Evolutionary conservation across 2,888 invertebrate genomes (phyloP).

Genomic region (Mesorhabditis spiculigera): DNA sequence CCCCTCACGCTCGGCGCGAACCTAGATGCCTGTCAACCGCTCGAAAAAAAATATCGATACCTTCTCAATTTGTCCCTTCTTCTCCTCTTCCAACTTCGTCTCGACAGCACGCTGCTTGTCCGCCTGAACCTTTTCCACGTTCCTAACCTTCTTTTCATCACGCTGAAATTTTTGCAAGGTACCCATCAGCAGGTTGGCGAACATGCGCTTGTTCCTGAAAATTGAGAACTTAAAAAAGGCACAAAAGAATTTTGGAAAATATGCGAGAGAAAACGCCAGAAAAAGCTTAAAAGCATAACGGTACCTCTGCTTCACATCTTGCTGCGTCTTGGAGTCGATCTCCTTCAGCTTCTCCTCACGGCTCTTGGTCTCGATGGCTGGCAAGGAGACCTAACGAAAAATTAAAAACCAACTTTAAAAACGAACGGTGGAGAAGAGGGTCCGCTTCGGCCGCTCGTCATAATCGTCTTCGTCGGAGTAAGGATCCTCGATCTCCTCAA

Average conservation of each 20-base stretch:
- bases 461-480: neutral
- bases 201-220: conserved; percentile 83
- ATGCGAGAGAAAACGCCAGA: neutral
- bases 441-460: conserved; percentile 3
- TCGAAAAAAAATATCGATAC: conserved; percentile 59
- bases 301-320: conserved; percentile 45
- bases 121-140: conserved; percentile 61
- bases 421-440: neutral
- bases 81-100: conserved; percentile 86
- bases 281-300: neutral
- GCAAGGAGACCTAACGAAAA: conserved; percentile 43
- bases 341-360: conserved; percentile 77
- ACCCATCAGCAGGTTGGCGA: conserved; percentile 82
- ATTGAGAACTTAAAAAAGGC: neutral
- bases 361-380: conserved; percentile 71
- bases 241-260: neutral
- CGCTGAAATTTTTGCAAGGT: conserved; percentile 91
- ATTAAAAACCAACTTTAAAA: neutral
- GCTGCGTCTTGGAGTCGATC: conserved; percentile 66
- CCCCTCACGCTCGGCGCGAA: conserved; percentile 75
- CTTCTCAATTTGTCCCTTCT: conserved; percentile 79
- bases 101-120: conserved; percentile 83
- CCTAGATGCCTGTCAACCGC: conserved; percentile 12
- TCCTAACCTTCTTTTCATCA: conserved; percentile 68
- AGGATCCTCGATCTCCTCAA: neutral